phyloP scores from a whole-genome alignment of 2,888 invertebrate species.

The Tetranychus truncatus region DNA sequence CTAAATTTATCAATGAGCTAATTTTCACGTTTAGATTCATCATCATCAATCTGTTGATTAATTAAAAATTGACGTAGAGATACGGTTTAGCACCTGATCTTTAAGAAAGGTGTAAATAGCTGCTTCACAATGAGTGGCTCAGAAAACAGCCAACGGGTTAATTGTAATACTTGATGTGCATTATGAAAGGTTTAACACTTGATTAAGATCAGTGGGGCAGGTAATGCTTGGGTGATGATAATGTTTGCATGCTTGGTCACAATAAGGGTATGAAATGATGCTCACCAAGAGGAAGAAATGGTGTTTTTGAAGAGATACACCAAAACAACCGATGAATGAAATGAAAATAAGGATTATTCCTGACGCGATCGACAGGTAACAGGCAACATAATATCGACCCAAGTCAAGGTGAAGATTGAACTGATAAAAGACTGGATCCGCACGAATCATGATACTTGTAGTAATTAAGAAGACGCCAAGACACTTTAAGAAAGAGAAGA shows the following conservation, averaged over 20 bases:
- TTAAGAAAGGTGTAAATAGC: no score
- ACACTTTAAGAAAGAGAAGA: background rate
- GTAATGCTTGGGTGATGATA: background rate
- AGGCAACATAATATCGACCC: conserved; percentile 5
- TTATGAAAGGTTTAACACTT: background rate
- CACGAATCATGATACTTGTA: background rate
- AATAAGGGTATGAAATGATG: background rate
- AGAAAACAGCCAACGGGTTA: no score
- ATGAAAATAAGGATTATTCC: background rate
- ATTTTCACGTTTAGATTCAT: no score
- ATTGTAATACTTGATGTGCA: no score
- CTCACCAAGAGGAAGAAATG: conserved; percentile 7
- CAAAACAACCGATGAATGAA: conserved; percentile 2
- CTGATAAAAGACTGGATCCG: background rate
- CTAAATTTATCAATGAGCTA: no score
- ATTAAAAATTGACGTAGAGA: no score
- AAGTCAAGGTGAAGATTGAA: background rate
- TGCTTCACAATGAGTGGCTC: no score
- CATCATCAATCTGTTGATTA: no score
- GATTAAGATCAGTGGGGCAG: background rate
- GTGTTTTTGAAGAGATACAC: conserved; percentile 4
- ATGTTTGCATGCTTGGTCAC: background rate
- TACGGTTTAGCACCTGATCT: no score
- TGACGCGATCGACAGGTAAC: conserved; percentile 4
- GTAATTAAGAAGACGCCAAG: conserved; percentile 3